phyloP scores from a whole-genome alignment of 1,140 invertebrate genomes.

The Sweltsa coloradensis region DNA sequence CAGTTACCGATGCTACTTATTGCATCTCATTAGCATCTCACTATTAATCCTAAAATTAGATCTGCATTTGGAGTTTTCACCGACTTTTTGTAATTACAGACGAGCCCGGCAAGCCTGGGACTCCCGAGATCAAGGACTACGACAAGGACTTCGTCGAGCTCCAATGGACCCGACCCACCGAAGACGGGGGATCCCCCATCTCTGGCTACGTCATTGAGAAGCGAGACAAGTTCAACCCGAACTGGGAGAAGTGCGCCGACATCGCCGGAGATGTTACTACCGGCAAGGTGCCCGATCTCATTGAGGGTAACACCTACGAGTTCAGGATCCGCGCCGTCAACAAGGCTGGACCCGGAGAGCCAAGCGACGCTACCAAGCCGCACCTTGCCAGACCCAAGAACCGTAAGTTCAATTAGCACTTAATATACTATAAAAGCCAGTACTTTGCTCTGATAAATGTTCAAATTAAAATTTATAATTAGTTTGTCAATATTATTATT shows the following conservation, averaged over 20 bases:
- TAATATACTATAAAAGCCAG: no score
- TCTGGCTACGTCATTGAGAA: conserved; percentile 93
- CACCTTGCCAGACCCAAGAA: conserved; percentile 88
- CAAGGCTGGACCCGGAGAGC: conserved; percentile 83
- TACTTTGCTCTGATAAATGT: no score
- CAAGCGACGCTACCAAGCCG: conserved; percentile 77
- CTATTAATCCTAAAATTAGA: background rate
- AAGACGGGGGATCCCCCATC: conserved; percentile 80
- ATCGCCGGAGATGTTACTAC: conserved; percentile 70
- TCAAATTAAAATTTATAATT: no score
- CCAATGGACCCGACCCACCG: conserved; percentile 78
- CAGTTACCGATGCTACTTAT: no score
- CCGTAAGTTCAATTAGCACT: conserved; percentile 48
- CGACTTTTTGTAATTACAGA: conserved; percentile 32
- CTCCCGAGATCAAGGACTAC: conserved; percentile 81
- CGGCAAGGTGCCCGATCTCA: conserved; percentile 74
- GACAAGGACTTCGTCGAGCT: conserved; percentile 89
- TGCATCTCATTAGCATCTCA: no score
- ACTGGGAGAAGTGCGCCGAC: conserved; percentile 79
- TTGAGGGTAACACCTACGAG: conserved; percentile 84
- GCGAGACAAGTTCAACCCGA: conserved; percentile 68
- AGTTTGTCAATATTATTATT: no score
- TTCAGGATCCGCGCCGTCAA: conserved; percentile 91
- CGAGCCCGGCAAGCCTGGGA: conserved; percentile 72
- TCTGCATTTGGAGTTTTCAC: conserved; percentile 1